Conservation (phyloP, 2,113 vertebrate species). For the Triplophysa rosa region DNA sequence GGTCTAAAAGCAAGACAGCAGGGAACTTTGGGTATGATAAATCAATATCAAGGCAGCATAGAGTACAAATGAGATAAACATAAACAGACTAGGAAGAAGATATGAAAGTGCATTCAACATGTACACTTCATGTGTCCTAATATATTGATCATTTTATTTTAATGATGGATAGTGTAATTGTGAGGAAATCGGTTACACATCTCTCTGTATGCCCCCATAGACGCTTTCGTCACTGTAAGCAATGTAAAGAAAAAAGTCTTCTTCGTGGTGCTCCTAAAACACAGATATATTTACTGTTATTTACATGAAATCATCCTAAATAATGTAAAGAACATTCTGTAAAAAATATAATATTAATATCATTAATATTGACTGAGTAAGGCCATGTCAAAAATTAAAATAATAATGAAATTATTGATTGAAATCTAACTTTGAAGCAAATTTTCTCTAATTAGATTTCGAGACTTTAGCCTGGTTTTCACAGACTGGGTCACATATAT, state of each 20-base stretch:
- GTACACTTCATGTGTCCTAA: constrained; percentile 66
- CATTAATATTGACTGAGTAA: no score
- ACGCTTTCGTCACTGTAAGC: constrained; percentile 94
- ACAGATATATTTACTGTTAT: constrained; percentile 7
- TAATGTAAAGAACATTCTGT: no score
- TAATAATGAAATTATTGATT: no score
- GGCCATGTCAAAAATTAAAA: no score
- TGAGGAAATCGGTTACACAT: constrained; percentile 63
- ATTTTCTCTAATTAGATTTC: no score
- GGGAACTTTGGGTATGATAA: background rate
- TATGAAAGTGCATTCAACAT: constrained; percentile 67
- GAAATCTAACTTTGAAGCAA: no score
- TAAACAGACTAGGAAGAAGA: background rate
- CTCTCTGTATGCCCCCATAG: constrained; percentile 80
- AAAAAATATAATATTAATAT: no score
- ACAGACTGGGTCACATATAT: no score
- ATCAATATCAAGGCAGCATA: constrained; percentile 26
- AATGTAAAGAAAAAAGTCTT: constrained; percentile 95
- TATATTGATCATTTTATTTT: constrained; percentile 69
- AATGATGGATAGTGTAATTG: constrained; percentile 27
- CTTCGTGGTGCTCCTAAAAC: constrained; percentile 87
- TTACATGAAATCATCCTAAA: no score
- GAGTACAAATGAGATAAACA: constrained; percentile 27
- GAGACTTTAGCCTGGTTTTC: no score
- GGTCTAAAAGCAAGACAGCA: constrained; percentile 20